phyloP scores from a whole-genome alignment of 2,113 vertebrate genomes.

The Centrocercus urophasianus region DNA sequence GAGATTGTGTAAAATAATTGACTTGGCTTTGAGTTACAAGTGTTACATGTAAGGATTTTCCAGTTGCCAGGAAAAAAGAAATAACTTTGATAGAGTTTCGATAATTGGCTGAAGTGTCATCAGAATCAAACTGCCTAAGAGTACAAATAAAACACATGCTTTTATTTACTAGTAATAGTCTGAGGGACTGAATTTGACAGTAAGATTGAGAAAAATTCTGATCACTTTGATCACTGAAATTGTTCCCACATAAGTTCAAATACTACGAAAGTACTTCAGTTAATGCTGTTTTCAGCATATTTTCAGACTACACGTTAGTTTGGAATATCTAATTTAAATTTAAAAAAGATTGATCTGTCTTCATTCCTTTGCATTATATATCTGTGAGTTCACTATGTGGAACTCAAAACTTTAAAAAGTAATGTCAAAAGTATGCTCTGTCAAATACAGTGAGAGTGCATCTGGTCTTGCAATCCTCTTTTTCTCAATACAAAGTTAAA shows the following conservation, averaged over 20 bases:
- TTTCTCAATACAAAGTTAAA: conserved; percentile 43
- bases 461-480: neutral
- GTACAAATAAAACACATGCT: neutral
- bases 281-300: conserved; percentile 23
- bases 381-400: neutral
- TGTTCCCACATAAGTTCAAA: neutral
- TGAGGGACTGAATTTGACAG: neutral
- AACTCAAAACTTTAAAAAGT: neutral
- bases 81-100: neutral
- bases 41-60: neutral
- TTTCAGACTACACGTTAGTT: neutral
- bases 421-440: neutral
- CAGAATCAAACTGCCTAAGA: neutral
- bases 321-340: neutral
- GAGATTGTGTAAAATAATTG: conserved; percentile 2
- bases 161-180: neutral
- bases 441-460: neutral
- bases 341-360: neutral
- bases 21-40: neutral
- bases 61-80: neutral
- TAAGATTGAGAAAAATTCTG: conserved; percentile 10
- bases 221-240: conserved; percentile 17
- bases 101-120: conserved; percentile 11
- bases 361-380: conserved; percentile 4
- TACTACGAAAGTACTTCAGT: neutral